These are phyloP conservation scores for Peromyscus attwateri DNA, from an alignment of 2,797 vertebrate species.

Conservation along the genomic window DNA sequence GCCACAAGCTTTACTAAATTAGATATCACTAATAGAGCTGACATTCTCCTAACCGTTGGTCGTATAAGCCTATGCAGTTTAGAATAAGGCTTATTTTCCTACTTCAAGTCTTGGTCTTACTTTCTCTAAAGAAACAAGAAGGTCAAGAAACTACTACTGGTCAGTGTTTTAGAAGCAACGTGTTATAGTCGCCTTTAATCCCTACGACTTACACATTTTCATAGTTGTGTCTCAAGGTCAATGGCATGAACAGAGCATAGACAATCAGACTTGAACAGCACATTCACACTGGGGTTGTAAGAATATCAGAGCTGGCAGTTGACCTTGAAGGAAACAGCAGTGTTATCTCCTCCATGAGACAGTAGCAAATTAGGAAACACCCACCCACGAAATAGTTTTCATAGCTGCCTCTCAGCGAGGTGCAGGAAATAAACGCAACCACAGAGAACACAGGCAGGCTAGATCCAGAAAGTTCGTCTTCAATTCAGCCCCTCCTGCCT, in stretches of 20 bases:
- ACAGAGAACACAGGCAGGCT: constrained; percentile 3
- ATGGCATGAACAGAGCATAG: neutral
- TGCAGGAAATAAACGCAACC: constrained; percentile 65
- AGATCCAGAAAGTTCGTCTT: neutral
- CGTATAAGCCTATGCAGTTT: neutral
- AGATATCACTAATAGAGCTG: neutral
- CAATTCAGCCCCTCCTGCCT: neutral
- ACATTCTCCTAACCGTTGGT: neutral
- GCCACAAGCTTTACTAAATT: neutral
- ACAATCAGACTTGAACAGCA: neutral
- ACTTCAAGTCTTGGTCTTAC: neutral
- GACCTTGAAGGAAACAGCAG: constrained; percentile 56
- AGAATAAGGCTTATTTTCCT: constrained; percentile 26
- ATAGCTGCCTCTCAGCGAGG: neutral
- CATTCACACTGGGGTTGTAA: constrained; percentile 4
- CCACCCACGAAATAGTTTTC: constrained; percentile 44
- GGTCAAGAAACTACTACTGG: neutral
- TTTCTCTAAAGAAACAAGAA: constrained; percentile 36
- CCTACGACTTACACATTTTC: neutral
- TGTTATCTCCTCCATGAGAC: constrained; percentile 27
- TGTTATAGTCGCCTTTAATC: neutral
- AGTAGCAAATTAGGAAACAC: constrained; percentile 60
- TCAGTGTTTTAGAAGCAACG: neutral
- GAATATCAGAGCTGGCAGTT: constrained; percentile 22
- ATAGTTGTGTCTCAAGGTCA: constrained; percentile 14